Conservation (phyloP, 1,140 invertebrate genomes). For the Protaetia brevitarsis region DNA sequence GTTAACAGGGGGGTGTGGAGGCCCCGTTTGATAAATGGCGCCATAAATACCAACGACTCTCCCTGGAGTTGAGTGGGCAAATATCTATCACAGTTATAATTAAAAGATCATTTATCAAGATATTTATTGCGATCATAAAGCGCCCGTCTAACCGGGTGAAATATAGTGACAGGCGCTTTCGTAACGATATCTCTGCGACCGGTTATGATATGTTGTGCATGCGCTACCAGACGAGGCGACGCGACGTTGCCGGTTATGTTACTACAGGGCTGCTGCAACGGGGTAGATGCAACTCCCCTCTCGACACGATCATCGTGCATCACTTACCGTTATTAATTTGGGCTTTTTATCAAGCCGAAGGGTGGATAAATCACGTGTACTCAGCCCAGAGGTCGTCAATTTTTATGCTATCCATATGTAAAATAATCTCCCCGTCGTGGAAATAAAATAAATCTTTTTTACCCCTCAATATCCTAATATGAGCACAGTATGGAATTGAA, state of each 20-base stretch:
- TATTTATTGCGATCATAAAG: constrained; percentile 49
- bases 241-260: no score
- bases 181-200: constrained; percentile 37
- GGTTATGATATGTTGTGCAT: constrained; percentile 15
- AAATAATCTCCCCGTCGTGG: no score
- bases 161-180: constrained; percentile 41
- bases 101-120: constrained; percentile 50
- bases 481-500: no score
- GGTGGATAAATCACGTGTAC: neutral
- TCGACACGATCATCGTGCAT: neutral
- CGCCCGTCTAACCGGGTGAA: constrained; percentile 38
- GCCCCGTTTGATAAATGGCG: constrained; percentile 50
- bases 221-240: no score
- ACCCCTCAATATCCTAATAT: no score
- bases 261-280: constrained; percentile 18
- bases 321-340: constrained; percentile 13
- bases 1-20: constrained; percentile 51
- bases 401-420: no score
- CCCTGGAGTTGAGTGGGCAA: constrained; percentile 49
- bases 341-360: neutral
- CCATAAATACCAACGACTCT: constrained; percentile 46
- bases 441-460: no score
- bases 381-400: no score
- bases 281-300: constrained; percentile 9
- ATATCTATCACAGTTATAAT: constrained; percentile 51